Conservation (phyloP, 2,888 invertebrate genomes). For the Adelphocoris suturalis region DNA sequence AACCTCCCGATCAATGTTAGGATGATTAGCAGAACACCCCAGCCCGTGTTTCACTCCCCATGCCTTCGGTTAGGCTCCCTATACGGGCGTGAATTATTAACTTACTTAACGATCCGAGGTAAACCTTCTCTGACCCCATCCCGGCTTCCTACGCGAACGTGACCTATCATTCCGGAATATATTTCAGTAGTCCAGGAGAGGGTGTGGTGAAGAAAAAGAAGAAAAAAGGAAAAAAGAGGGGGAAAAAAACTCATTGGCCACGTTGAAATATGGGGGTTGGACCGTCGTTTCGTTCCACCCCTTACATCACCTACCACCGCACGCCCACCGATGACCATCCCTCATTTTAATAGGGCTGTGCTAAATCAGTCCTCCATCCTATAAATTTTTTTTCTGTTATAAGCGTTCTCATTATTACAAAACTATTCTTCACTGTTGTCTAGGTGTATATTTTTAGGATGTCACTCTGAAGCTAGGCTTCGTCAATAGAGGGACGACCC, state of each 20-base stretch:
- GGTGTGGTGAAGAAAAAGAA: not conserved
- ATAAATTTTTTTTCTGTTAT: constrained; percentile 1
- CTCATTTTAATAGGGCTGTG: constrained; percentile 44
- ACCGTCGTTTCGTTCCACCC: constrained; percentile 51
- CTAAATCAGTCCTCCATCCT: constrained; percentile 45
- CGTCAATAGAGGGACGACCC: too few species aligned
- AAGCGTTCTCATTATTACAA: constrained; percentile 1
- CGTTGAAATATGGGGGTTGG: constrained; percentile 51
- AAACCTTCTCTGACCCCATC: constrained; percentile 40
- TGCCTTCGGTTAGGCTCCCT: constrained; percentile 33
- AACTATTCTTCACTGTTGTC: constrained; percentile 3
- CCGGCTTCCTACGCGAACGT: constrained; percentile 47
- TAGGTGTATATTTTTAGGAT: too few species aligned
- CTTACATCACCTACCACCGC: constrained; percentile 31
- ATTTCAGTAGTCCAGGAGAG: constrained; percentile 50
- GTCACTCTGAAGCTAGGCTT: too few species aligned
- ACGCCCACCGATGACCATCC: constrained; percentile 43
- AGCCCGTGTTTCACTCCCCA: constrained; percentile 34
- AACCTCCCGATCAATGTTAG: constrained; percentile 64
- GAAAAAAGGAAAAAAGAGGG: constrained; percentile 21
- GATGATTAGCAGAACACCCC: constrained; percentile 61
- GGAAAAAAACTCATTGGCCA: constrained; percentile 57
- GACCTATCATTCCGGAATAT: constrained; percentile 67
- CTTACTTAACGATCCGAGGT: constrained; percentile 58
- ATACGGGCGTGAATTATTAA: constrained; percentile 65